phyloP scores from a whole-genome alignment of 2,797 vertebrate species.

The Gallinago solitaria region DNA sequence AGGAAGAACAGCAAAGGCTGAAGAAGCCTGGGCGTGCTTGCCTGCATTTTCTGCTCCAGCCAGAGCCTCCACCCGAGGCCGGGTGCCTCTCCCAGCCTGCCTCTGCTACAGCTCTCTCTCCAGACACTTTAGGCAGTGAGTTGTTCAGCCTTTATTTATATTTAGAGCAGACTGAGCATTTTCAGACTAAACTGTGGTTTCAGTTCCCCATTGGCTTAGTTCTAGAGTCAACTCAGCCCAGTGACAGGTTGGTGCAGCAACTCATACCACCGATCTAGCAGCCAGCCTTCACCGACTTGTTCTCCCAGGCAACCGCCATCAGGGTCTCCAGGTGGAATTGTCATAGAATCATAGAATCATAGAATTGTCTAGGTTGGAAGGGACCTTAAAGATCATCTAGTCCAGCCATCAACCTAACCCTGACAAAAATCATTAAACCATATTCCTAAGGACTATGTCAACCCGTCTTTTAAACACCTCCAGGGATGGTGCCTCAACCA shows the following conservation, averaged over 20 bases:
- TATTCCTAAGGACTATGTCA: too few relatives aligned
- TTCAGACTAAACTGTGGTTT: neutral
- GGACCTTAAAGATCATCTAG: too few relatives aligned
- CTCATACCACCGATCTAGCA: neutral
- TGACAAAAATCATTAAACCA: too few relatives aligned
- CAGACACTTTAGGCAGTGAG: neutral
- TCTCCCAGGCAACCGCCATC: neutral
- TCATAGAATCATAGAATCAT: too few relatives aligned
- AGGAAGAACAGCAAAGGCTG: neutral
- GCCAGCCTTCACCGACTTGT: neutral
- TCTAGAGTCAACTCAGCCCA: neutral
- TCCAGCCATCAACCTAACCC: too few relatives aligned
- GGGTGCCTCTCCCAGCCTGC: neutral
- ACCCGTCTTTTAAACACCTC: too few relatives aligned
- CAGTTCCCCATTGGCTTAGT: neutral
- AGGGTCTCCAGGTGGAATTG: neutral
- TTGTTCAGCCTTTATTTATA: neutral
- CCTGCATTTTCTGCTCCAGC: neutral
- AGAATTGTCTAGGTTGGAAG: too few relatives aligned
- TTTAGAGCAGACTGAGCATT: neutral
- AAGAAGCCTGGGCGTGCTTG: neutral
- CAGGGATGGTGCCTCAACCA: too few relatives aligned
- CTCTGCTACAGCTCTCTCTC: neutral
- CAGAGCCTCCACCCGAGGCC: neutral
- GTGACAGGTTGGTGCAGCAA: neutral